Base-by-base conservation (phyloP, 2,797 vertebrate genomes). In the Eurystomus glaucurus region DNA sequence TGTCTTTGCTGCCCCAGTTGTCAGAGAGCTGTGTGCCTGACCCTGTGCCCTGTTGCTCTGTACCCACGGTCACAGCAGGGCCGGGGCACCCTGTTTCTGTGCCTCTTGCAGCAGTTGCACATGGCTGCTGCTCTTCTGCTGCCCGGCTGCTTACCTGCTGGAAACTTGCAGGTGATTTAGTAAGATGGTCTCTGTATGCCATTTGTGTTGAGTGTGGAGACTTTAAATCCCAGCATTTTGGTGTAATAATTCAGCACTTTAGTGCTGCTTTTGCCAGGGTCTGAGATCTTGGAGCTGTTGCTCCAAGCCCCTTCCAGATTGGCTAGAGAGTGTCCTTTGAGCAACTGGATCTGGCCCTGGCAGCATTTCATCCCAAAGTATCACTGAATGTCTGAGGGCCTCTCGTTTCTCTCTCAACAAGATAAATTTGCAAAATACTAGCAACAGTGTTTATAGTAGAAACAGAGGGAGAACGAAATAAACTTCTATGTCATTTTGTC, bases 371-470 rank as follows among this genome's bases (percentile, higher is more conserved):
- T 93, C 60, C 60, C 29, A 4, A 75, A 91, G 50, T 85, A 33
- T 48, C 80, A 37, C 21, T 83, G 84, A 26, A 41, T 6, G 3
- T 77, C 64, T 92, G 48, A 16, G 10, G 22, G 43, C 28, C 55
- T 85, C 50, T 72, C 20, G 8, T 81, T 91, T 72, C 79, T 77
- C 35, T 91, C 64, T 77, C 18, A 33, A 25, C 21, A 57, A 84
- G 57, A 70, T 85, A 64, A 85, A 84, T 43, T 26, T 88, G 43
- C 14, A n/a, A 66, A 87, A 77, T 60, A 43, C 50, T 87, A 70
- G 48, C 52, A 45, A 54, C 3, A 7, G 46, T 92, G 23, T 80
- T 90, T 61, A 68, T 64, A 71, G 46, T 61, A 88, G 55, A 43
- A 84, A 29, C 3, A 43, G 60, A 85, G 37, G 66, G 41, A 78